Evolutionary conservation across 1,140 invertebrate species (phyloP).

Genomic region (Elysia chlorotica): DNA sequence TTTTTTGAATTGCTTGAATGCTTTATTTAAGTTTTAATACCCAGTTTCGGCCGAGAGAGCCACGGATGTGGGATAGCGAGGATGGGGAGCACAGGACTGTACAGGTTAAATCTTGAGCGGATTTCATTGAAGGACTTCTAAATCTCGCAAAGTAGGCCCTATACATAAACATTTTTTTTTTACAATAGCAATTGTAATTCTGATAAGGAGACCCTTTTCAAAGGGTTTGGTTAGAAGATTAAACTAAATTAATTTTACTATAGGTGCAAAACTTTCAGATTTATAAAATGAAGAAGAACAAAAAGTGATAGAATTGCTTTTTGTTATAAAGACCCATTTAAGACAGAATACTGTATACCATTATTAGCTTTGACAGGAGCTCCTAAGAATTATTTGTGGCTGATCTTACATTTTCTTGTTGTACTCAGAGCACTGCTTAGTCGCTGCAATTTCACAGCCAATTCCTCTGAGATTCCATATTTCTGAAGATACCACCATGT

Average conservation of each 20-base stretch:
- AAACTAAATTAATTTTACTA: neutral
- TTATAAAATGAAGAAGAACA: neutral
- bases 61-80: too few species aligned
- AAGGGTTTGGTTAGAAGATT: too few species aligned
- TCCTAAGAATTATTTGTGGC: neutral
- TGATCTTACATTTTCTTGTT: conserved; percentile 72
- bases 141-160: too few species aligned
- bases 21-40: too few species aligned
- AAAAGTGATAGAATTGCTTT: neutral
- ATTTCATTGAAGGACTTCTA: too few species aligned
- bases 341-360: conserved; percentile 10
- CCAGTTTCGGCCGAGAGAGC: too few species aligned
- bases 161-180: too few species aligned
- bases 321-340: neutral
- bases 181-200: too few species aligned
- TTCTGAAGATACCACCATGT: conserved; percentile 71
- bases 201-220: too few species aligned
- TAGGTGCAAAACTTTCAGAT: neutral
- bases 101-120: too few species aligned
- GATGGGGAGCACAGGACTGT: too few species aligned
- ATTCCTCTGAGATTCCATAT: conserved; percentile 61
- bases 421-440: conserved; percentile 74
- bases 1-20: too few species aligned
- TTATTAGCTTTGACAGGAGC: conserved; percentile 25
- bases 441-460: conserved; percentile 70